Conservation (phyloP, 2,113 vertebrate genomes). For the Prochilodus magdalenae region DNA sequence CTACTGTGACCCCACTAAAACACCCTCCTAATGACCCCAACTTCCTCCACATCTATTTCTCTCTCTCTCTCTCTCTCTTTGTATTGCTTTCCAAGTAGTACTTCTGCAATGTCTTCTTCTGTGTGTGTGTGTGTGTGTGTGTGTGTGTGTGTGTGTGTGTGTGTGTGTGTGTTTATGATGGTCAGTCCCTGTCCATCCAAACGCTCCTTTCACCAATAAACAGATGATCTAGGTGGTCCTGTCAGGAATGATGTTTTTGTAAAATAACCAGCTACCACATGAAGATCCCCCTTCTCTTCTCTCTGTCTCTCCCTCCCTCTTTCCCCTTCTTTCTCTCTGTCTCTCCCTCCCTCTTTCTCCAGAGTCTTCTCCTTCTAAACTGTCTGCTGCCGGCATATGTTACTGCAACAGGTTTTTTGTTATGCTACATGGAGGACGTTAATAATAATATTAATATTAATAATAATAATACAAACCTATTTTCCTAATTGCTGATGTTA, state of each 20-base stretch:
- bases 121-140: constrained; percentile 1
- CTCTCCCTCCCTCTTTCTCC: neutral
- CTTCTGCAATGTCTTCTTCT: neutral
- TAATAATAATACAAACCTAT: no score
- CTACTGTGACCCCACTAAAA: constrained; percentile 5
- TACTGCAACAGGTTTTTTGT: no score
- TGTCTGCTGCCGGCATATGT: no score
- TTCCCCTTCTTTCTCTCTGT: neutral
- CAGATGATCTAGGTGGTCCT: constrained; percentile 84
- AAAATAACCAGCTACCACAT: constrained; percentile 78
- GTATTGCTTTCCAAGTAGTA: neutral
- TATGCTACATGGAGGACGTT: no score
- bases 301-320: constrained; percentile 8
- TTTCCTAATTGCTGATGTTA: no score
- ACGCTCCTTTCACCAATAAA: constrained; percentile 86
- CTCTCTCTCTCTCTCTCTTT: constrained; percentile 1
- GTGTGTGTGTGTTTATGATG: neutral
- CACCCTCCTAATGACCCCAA: neutral
- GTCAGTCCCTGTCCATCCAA: constrained; percentile 74
- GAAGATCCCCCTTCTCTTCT: constrained; percentile 33
- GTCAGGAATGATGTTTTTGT: constrained; percentile 78
- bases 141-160: no score
- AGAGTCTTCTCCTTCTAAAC: neutral
- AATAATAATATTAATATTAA: no score
- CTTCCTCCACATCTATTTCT: neutral